These are phyloP conservation scores for Protaetia brevitarsis DNA, from an alignment of 1,140 invertebrate genomes.

Conservation along the genomic window DNA sequence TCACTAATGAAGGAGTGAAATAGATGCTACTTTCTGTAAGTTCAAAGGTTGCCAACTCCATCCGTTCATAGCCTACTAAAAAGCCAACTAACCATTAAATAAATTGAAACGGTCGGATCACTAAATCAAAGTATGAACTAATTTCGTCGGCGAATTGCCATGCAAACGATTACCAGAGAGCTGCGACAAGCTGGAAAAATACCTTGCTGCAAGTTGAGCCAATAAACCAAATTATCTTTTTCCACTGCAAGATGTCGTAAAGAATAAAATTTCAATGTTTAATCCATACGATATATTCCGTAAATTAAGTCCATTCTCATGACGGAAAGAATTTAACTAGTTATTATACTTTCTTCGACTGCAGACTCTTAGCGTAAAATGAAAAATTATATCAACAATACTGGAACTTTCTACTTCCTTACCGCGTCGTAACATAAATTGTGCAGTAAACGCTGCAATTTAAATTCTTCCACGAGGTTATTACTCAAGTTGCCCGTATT, in stretches of 20 bases:
- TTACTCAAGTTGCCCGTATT: neutral
- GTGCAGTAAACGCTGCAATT: neutral
- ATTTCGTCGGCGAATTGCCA: neutral
- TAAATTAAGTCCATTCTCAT: neutral
- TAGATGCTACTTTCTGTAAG: too few relatives aligned
- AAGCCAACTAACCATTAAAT: too few relatives aligned
- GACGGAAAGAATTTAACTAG: neutral
- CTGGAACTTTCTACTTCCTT: neutral
- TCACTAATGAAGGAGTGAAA: too few relatives aligned
- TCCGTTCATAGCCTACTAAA: too few relatives aligned
- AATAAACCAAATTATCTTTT: neutral
- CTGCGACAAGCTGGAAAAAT: neutral
- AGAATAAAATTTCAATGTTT: neutral
- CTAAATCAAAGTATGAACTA: too few relatives aligned
- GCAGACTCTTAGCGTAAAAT: constrained; percentile 1
- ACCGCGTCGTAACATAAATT: neutral
- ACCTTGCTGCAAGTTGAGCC: neutral
- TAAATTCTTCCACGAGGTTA: neutral
- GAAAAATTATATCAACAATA: neutral
- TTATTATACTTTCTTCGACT: neutral
- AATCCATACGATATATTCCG: neutral
- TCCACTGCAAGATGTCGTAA: neutral
- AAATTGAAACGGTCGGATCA: too few relatives aligned
- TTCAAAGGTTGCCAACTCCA: too few relatives aligned
- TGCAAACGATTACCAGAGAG: neutral